phyloP scores from a whole-genome alignment of 2,113 vertebrate genomes.

The Nannospalax galili region DNA sequence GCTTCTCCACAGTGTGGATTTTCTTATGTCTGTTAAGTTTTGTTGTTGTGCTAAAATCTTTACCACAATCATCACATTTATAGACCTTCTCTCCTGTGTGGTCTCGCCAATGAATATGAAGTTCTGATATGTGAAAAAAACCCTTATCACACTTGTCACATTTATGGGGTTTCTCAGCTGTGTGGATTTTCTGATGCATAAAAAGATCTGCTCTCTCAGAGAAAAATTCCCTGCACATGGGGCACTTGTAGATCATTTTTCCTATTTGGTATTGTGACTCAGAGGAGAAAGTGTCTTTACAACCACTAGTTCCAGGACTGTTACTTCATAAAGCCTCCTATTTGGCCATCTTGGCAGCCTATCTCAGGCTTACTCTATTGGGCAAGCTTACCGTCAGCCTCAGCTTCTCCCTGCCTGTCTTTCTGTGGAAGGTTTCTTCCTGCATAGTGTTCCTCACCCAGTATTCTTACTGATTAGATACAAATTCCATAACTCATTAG shows the following conservation, averaged over 20 bases:
- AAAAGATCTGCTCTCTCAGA: conserved; percentile 81
- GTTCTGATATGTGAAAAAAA: conserved; percentile 82
- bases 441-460: conserved; percentile 74
- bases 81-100: conserved; percentile 82
- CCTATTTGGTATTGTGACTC: conserved; percentile 75
- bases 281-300: conserved; percentile 29
- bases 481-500: neutral
- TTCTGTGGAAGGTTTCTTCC: conserved; percentile 60
- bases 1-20: conserved; percentile 82
- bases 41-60: conserved; percentile 80
- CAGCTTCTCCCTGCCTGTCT: conserved; percentile 68
- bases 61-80: conserved; percentile 81
- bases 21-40: conserved; percentile 82
- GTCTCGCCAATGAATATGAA: conserved; percentile 79
- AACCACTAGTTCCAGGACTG: neutral
- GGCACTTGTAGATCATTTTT: conserved; percentile 82
- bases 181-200: conserved; percentile 82
- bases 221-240: conserved; percentile 81
- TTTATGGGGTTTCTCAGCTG: conserved; percentile 84
- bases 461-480: neutral
- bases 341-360: conserved; percentile 48
- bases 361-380: conserved; percentile 43
- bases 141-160: conserved; percentile 86
- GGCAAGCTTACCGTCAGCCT: conserved; percentile 8
- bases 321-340: conserved; percentile 23